Base-by-base conservation (phyloP, 2,797 vertebrate species). In the Sebastes goodei region DNA sequence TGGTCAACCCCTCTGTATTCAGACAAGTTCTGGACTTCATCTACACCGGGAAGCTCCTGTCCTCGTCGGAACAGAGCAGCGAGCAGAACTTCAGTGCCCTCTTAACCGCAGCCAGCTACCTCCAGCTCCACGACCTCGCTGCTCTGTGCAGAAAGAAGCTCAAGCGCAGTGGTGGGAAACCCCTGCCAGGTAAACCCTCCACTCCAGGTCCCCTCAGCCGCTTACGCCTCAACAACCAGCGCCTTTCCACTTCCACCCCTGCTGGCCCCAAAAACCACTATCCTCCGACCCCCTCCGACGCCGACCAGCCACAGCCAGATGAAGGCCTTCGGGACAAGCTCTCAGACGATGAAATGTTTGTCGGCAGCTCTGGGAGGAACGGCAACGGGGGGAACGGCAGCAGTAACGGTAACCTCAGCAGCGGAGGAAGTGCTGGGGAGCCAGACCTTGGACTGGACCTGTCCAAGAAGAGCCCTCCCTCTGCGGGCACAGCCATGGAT, bases 11-110 rank as follows among this genome's bases (percentile, higher is more conserved):
- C 77, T 96, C 97, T 0, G 96, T 99, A 91, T 99, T 99, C 95
- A 97, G 98, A 85, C 97, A 98, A 94, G 96, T 99, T 83, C 95
- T 99, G 94, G 98, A 99, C 95, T 99, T 99, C 95, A 99, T 99
- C 94, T 99, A 99, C 94, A 99, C 98, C 14, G 98, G 98, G 85
- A 98, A 97, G 93, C 96, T 99, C 86, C 94, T 97, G 91, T 96
- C 96, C 73, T 95, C 96, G 0, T 95, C 96, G 1, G 98, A 98
- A 86, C 97, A 97, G 94, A 97, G 97, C 5, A 96, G 93, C 10
- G 96, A 98, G 92, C 97, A 98, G 94, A 98, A 98, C 93, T 97
- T 99, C 78, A 98, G 94, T 90, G 96, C 97, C 92, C 97, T 99
- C 83, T 97, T 99, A 90, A 98, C 97, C 6, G 98, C 98, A 83